These are phyloP conservation scores for Coregonus ussuriensis DNA, from an alignment of 2,797 vertebrate genomes.

Conservation along the genomic window DNA sequence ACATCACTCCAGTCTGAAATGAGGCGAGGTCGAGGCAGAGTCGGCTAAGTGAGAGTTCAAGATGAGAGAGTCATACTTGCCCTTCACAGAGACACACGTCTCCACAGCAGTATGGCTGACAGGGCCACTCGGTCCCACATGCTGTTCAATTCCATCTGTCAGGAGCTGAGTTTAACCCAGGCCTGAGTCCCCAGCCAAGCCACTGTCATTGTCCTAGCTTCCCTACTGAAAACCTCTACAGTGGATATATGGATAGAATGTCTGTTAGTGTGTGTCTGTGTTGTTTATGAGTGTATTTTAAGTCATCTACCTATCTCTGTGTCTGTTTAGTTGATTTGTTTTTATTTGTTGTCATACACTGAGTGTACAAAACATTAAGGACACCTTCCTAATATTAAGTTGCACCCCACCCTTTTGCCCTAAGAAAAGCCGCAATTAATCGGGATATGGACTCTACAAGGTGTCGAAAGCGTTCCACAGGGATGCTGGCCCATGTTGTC, in stretches of 20 bases:
- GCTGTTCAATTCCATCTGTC: conserved; percentile 74
- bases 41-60: neutral
- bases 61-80: conserved; percentile 56
- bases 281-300: neutral
- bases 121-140: conserved; percentile 61
- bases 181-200: conserved; percentile 49
- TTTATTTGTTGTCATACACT: conserved; percentile 25
- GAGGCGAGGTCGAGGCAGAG: no score
- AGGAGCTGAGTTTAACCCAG: conserved; percentile 50
- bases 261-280: neutral
- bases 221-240: conserved; percentile 20
- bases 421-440: no score
- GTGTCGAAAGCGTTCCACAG: no score
- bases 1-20: no score
- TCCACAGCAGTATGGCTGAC: conserved; percentile 46
- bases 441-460: no score
- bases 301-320: neutral
- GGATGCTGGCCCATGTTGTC: no score
- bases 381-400: no score
- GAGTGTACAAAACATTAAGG: conserved; percentile 4
- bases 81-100: conserved; percentile 55
- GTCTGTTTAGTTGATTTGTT: conserved; percentile 35
- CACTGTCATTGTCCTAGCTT: conserved; percentile 38
- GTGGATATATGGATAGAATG: conserved; percentile 32
- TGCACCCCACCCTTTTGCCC: no score